Evolutionary conservation across 2,888 invertebrate species (phyloP).

Genomic region (Esperia sulphurella): DNA sequence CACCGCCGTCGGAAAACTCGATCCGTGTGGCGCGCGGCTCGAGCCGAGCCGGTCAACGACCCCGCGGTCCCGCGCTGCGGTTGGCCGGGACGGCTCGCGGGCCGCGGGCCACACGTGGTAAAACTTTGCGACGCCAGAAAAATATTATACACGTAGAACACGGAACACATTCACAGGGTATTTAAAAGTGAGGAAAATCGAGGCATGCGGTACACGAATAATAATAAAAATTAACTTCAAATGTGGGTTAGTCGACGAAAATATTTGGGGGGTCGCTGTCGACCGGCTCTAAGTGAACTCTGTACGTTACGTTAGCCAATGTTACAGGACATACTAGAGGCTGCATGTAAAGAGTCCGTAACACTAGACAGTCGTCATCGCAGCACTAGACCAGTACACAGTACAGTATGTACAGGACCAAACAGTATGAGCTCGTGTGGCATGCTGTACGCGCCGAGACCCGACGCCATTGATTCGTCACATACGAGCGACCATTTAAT

Average conservation of each 20-base stretch:
- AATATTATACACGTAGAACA: conserved; percentile 45
- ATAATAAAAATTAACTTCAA: conserved; percentile 28
- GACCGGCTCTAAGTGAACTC: conserved; percentile 35
- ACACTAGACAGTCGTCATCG: conserved; percentile 15
- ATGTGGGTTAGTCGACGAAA: conserved; percentile 47
- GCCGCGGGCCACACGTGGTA: conserved; percentile 31
- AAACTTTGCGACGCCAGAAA: conserved; percentile 26
- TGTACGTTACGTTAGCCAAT: conserved; percentile 21
- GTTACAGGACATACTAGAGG: conserved; percentile 18
- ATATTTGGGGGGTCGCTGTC: conserved; percentile 60
- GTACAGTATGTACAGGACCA: conserved; percentile 49
- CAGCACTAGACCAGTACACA: conserved; percentile 24
- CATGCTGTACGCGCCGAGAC: conserved; percentile 41
- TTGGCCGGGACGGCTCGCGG: conserved; percentile 23
- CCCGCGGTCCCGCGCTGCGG: conserved; percentile 20
- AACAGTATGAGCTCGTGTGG: conserved; percentile 43
- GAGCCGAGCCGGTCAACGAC: conserved; percentile 7
- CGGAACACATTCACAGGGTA: conserved; percentile 63
- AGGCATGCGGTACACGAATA: conserved; percentile 59
- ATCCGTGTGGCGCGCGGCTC: conserved; percentile 27
- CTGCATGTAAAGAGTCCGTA: conserved; percentile 16
- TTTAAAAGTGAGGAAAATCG: conserved; percentile 47
- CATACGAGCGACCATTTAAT: neutral
- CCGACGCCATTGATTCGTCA: conserved; percentile 23
- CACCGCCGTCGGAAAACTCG: conserved; percentile 30